These are phyloP conservation scores for Sisor rabdophorus DNA, from an alignment of 2,113 vertebrate genomes.

Conservation along the genomic window DNA sequence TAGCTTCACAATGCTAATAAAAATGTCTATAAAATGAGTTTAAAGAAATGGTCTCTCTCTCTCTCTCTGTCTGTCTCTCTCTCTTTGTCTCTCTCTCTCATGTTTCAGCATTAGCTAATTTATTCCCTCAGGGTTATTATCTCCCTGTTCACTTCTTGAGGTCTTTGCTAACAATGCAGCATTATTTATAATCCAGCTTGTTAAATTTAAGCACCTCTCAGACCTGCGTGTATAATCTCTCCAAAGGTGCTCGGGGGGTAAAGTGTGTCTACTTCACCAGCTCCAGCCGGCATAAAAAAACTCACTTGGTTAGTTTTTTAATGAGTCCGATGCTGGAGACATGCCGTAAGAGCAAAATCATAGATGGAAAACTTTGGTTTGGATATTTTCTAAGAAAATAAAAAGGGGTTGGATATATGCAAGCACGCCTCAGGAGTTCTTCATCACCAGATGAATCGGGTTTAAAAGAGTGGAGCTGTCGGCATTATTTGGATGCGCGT, in stretches of 20 bases:
- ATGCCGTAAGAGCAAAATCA: conserved; percentile 38
- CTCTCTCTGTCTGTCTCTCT: conserved; percentile 3
- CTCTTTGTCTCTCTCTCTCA: conserved; percentile 19
- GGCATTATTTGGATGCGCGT: conserved; percentile 58
- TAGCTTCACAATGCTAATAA: neutral
- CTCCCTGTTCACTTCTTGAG: conserved; percentile 61
- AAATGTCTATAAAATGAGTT: conserved; percentile 27
- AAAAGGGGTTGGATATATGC: conserved; percentile 53
- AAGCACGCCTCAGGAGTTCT: conserved; percentile 52
- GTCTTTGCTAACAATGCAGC: conserved; percentile 67
- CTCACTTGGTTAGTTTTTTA: conserved; percentile 37
- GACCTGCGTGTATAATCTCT: conserved; percentile 59
- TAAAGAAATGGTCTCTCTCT: neutral
- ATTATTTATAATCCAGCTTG: conserved; percentile 65
- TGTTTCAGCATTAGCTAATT: conserved; percentile 35
- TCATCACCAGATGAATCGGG: conserved; percentile 58
- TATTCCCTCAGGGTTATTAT: conserved; percentile 41
- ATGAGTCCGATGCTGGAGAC: conserved; percentile 44
- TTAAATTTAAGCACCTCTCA: conserved; percentile 59
- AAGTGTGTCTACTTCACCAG: conserved; percentile 55
- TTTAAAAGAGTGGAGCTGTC: conserved; percentile 55
- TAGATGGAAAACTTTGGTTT: conserved; percentile 53
- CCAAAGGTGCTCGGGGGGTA: conserved; percentile 56
- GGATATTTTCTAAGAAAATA: conserved; percentile 57
- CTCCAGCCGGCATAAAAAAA: conserved; percentile 51